Conservation (phyloP, 2,113 vertebrate genomes). For the Centropus unirufus region DNA sequence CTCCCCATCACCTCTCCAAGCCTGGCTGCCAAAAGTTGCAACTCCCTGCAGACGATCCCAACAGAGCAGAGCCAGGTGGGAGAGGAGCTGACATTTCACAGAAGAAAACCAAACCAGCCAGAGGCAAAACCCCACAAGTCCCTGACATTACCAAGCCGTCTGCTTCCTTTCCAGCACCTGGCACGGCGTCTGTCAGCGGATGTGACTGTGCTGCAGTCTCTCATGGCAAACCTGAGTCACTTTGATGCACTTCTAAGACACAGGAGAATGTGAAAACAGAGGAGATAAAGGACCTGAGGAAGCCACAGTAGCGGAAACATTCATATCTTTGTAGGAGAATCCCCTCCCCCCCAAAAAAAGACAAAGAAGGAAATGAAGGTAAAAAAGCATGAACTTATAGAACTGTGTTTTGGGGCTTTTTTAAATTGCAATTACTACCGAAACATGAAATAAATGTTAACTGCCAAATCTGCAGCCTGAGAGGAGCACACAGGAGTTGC, state of each 20-base stretch:
- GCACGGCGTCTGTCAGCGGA: accelerated
- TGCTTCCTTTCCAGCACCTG: neutral
- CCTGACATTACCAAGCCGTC: neutral
- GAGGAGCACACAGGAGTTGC: neutral
- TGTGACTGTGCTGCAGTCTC: neutral
- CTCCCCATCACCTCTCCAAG: accelerated
- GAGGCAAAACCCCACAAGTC: neutral
- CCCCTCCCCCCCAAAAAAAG: no score
- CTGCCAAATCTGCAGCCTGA: neutral
- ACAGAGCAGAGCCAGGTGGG: accelerated
- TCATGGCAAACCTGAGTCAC: constrained; percentile 32
- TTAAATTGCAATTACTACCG: neutral
- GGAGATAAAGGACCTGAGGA: neutral
- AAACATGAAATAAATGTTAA: neutral
- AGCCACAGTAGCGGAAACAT: neutral
- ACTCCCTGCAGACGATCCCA: neutral
- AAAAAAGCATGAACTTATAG: neutral
- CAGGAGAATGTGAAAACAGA: neutral
- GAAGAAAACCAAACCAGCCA: neutral
- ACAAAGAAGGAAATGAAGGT: neutral
- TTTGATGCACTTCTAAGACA: neutral
- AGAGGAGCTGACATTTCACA: neutral
- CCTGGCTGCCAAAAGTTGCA: accelerated
- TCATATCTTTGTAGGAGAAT: neutral
- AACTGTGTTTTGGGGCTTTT: neutral